Conservation (phyloP, 2,113 vertebrate species). For the Psilopsiagon aurifrons region DNA sequence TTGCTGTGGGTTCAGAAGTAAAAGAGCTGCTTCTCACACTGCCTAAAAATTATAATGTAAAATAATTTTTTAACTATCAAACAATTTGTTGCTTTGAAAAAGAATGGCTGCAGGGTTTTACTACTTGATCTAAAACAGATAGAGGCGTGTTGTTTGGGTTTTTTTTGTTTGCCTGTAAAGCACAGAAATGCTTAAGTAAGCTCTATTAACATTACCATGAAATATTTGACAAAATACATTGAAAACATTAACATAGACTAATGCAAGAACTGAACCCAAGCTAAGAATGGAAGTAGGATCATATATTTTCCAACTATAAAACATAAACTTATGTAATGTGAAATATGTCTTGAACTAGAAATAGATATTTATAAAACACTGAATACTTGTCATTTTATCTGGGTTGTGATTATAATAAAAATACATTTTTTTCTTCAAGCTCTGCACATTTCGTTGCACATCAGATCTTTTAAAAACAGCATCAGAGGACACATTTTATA, state of each 20-base stretch:
- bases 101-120: neutral
- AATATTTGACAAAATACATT: neutral
- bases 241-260: slow-evolving; percentile 1
- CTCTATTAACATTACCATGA: neutral
- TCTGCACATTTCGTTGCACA: slow-evolving; percentile 7
- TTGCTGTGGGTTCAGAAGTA: slow-evolving; percentile 61
- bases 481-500: neutral
- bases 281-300: neutral
- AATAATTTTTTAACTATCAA: slow-evolving; percentile 22
- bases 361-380: neutral
- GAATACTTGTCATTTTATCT: neutral
- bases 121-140: neutral
- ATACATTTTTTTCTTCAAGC: neutral
- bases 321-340: neutral
- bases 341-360: neutral
- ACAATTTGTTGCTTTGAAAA: slow-evolving; percentile 1
- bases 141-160: neutral
- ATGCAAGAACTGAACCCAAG: neutral
- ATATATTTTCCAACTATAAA: neutral
- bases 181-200: slow-evolving; percentile 16
- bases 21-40: slow-evolving; percentile 2
- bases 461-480: slow-evolving; percentile 2
- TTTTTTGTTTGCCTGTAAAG: neutral
- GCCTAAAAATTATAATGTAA: slow-evolving; percentile 4
- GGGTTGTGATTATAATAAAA: neutral